phyloP scores from a whole-genome alignment of 2,888 invertebrate genomes.

The Anarsia innoxiella region DNA sequence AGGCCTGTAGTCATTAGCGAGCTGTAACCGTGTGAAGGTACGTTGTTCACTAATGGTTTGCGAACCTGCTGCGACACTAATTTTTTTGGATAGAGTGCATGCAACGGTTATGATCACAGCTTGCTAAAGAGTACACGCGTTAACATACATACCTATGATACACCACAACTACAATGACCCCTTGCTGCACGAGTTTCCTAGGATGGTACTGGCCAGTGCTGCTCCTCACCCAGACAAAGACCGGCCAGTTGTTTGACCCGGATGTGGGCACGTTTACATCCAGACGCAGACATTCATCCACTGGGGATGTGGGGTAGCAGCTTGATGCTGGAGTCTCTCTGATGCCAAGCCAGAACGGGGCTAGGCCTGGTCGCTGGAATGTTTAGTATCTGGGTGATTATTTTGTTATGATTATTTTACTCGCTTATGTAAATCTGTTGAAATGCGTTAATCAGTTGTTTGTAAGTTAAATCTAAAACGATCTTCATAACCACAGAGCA shows the following conservation, averaged over 20 bases:
- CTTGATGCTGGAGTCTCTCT: conserved; percentile 35
- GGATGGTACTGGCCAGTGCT: conserved; percentile 42
- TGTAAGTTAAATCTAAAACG: too few relatives aligned
- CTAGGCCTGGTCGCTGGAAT: conserved; percentile 47
- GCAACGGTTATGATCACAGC: too few relatives aligned
- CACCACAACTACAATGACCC: conserved; percentile 47
- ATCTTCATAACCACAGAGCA: too few relatives aligned
- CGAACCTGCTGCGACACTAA: background rate
- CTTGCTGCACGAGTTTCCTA: conserved; percentile 39
- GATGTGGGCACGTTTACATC: conserved; percentile 76
- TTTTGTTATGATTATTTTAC: too few relatives aligned
- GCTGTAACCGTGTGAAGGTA: too few relatives aligned
- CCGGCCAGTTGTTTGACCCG: too few relatives aligned
- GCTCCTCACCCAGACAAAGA: conserved; percentile 55
- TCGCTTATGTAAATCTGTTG: background rate
- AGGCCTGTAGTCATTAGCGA: too few relatives aligned
- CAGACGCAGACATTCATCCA: conserved; percentile 78
- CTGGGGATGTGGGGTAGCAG: conserved; percentile 38
- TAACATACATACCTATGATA: conserved; percentile 59
- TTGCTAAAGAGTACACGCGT: too few relatives aligned
- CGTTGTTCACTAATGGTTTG: too few relatives aligned
- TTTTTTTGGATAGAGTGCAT: too few relatives aligned
- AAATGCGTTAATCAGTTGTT: background rate
- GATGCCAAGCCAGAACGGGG: conserved; percentile 48
- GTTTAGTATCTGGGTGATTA: too few relatives aligned